Evolutionary conservation across 2,113 vertebrate species (phyloP).

Genomic region (Zosterops borbonicus): DNA sequence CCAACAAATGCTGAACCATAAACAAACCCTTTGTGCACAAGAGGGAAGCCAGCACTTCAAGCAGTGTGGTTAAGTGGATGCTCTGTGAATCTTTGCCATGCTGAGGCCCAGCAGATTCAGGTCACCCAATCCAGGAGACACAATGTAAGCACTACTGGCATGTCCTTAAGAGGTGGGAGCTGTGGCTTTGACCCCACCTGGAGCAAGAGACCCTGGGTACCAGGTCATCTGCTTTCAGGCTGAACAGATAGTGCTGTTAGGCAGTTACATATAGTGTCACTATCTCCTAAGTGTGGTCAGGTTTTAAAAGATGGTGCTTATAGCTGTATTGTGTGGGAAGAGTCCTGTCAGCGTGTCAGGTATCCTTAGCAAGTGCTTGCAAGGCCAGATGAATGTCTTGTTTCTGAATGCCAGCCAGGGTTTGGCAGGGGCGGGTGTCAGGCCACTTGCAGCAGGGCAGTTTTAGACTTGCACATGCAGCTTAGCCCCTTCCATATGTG

Average conservation of each 20-base stretch:
- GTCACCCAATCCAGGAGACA: background rate
- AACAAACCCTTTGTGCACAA: background rate
- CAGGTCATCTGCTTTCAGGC: background rate
- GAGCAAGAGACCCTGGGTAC: background rate
- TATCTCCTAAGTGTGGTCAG: background rate
- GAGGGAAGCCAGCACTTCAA: background rate
- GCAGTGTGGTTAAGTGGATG: background rate
- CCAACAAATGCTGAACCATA: background rate
- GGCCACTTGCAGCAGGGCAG: background rate
- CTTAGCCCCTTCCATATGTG: background rate
- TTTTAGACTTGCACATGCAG: background rate
- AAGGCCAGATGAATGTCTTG: background rate
- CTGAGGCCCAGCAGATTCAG: background rate
- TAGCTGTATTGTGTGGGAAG: background rate
- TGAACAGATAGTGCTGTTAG: accelerated
- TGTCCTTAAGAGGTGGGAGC: background rate
- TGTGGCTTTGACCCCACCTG: background rate
- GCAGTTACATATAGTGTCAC: background rate
- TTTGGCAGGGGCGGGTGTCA: background rate
- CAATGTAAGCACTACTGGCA: background rate
- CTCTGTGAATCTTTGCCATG: background rate
- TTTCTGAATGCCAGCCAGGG: background rate
- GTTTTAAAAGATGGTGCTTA: background rate
- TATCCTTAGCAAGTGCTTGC: background rate
- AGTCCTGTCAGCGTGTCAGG: background rate